Evolutionary conservation across 2,888 invertebrate genomes (phyloP).

Genomic region (Drosophila pseudotakahashii): DNA sequence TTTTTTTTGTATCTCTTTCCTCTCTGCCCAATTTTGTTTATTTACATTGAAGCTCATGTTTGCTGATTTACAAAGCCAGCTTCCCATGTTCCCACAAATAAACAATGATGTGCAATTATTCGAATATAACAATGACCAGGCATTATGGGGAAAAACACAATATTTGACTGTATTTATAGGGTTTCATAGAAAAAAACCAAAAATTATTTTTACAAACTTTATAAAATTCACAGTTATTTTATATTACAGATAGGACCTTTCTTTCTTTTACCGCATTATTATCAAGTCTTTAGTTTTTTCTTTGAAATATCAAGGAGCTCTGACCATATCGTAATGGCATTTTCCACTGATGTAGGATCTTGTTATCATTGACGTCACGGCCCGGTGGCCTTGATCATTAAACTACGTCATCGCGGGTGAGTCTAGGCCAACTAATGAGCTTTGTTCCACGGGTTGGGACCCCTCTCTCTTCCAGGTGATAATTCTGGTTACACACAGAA

Average conservation of each 20-base stretch:
- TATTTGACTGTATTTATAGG: background rate
- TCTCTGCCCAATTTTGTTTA: conserved; percentile 1
- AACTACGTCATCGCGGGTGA: conserved; percentile 40
- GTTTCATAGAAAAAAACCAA: background rate
- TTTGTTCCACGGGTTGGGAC: conserved; percentile 25
- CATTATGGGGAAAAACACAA: conserved; percentile 2
- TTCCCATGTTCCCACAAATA: conserved; percentile 11
- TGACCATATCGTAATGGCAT: conserved; percentile 12
- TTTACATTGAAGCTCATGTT: conserved; percentile 9
- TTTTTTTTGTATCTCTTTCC: background rate
- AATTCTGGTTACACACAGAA: background rate
- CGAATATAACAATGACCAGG: conserved; percentile 11
- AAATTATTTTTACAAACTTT: background rate
- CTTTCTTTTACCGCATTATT: no score
- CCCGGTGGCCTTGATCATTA: conserved; percentile 22
- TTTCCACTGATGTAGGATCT: conserved; percentile 17
- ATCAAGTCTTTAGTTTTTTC: background rate
- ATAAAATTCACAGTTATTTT: no score
- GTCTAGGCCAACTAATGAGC: conserved; percentile 42
- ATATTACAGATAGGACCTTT: no score
- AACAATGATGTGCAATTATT: conserved; percentile 24
- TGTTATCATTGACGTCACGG: conserved; percentile 34
- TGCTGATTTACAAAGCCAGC: conserved; percentile 5
- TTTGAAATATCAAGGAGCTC: background rate
- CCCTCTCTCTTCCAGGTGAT: conserved; percentile 16